Conservation (phyloP, 2,888 invertebrate species). For the Eristalis arbustorum region DNA sequence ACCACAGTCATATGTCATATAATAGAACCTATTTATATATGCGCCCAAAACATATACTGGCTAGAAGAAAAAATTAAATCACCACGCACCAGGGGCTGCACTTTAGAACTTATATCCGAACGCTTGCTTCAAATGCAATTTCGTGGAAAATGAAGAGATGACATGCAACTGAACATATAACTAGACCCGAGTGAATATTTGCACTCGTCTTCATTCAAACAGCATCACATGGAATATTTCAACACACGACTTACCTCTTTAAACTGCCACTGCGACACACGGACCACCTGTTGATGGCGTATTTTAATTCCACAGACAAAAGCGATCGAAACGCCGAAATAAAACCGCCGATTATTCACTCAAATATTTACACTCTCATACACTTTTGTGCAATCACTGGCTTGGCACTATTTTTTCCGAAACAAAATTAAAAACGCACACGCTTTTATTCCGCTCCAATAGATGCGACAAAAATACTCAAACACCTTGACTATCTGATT, state of each 20-base stretch:
- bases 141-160: too few species aligned
- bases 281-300: background rate
- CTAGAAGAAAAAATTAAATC: too few species aligned
- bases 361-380: background rate
- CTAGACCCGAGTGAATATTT: too few species aligned
- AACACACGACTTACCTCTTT: background rate
- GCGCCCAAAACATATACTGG: too few species aligned
- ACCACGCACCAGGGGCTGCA: too few species aligned
- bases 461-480: background rate
- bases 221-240: background rate
- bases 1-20: too few species aligned
- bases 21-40: too few species aligned
- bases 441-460: constrained; percentile 1
- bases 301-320: background rate
- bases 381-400: background rate
- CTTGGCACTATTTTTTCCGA: background rate
- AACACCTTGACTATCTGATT: background rate
- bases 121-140: too few species aligned
- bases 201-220: too few species aligned
- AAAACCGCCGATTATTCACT: background rate
- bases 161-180: too few species aligned
- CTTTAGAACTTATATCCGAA: too few species aligned
- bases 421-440: background rate
- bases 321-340: background rate
- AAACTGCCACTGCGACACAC: background rate